These are phyloP conservation scores for Leptopilina syphax DNA, from an alignment of 2,888 invertebrate genomes.

Conservation along the genomic window DNA sequence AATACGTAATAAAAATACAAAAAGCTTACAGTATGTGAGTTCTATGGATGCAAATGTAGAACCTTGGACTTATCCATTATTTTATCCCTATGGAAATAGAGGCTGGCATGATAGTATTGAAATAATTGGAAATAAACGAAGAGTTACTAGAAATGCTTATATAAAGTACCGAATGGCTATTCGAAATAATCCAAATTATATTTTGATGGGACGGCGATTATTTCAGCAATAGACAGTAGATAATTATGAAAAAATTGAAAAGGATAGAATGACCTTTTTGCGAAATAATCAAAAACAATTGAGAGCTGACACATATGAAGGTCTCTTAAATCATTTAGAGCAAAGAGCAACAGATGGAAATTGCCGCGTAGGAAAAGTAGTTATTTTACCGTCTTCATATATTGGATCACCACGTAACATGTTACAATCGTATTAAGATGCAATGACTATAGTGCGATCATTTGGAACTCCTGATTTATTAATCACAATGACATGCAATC, in stretches of 20 bases:
- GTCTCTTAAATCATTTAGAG: slow-evolving; percentile 48
- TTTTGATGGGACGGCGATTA: background rate
- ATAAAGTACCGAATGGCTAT: background rate
- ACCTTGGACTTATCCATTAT: too few species aligned
- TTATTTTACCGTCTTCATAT: slow-evolving; percentile 48
- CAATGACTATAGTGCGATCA: slow-evolving; percentile 49
- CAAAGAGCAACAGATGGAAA: slow-evolving; percentile 33
- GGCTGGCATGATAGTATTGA: too few species aligned
- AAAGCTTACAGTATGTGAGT: too few species aligned
- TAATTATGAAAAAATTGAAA: background rate
- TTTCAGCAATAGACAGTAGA: background rate
- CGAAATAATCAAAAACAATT: slow-evolving; percentile 49
- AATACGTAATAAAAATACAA: too few species aligned
- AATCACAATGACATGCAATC: too few species aligned
- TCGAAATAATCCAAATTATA: background rate
- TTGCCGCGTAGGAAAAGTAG: slow-evolving; percentile 46
- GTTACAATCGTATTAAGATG: slow-evolving; percentile 50
- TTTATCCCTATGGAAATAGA: too few species aligned
- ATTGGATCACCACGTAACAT: slow-evolving; percentile 23
- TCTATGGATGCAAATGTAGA: too few species aligned
- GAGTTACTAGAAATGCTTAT: too few species aligned
- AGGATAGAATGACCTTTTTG: slow-evolving; percentile 11
- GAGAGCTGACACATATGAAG: background rate
- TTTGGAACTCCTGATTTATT: background rate
- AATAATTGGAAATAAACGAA: too few species aligned